These are phyloP conservation scores for Adrianichthys oophorus DNA, from an alignment of 2,797 vertebrate genomes.

Conservation along the genomic window DNA sequence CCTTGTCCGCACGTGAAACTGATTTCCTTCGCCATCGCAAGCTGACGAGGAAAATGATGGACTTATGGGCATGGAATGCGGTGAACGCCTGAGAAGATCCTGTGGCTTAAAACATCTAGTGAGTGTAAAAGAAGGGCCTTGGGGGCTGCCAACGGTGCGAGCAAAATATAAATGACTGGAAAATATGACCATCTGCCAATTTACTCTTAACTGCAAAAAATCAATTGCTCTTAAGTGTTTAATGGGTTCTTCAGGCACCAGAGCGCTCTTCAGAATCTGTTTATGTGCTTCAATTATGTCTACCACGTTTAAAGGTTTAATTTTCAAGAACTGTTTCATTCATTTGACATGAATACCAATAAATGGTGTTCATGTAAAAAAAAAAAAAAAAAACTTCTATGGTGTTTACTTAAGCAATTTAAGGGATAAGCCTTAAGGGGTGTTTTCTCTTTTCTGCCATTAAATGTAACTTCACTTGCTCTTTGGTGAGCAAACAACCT, in stretches of 20 bases:
- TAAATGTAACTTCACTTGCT: background rate
- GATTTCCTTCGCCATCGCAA: background rate
- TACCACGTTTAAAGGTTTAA: background rate
- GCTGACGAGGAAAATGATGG: background rate
- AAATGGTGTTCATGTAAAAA: no score
- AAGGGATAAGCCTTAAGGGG: background rate
- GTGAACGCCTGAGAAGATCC: background rate
- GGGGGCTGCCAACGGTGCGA: background rate
- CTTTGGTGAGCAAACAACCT: slow-evolving; percentile 6
- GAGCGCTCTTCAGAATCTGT: background rate
- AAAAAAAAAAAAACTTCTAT: no score
- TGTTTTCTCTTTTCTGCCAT: background rate
- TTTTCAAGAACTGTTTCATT: background rate
- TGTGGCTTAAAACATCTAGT: background rate
- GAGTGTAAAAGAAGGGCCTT: background rate
- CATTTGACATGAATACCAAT: no score
- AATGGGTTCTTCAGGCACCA: slow-evolving; percentile 1
- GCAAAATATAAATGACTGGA: background rate
- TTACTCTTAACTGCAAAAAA: background rate
- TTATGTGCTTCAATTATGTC: slow-evolving; percentile 1
- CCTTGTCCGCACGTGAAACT: background rate
- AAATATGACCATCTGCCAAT: background rate
- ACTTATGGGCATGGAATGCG: background rate
- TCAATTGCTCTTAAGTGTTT: slow-evolving; percentile 1
- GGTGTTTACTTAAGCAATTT: no score